Conservation (phyloP, 2,113 vertebrate genomes). For the Tyto alba region DNA sequence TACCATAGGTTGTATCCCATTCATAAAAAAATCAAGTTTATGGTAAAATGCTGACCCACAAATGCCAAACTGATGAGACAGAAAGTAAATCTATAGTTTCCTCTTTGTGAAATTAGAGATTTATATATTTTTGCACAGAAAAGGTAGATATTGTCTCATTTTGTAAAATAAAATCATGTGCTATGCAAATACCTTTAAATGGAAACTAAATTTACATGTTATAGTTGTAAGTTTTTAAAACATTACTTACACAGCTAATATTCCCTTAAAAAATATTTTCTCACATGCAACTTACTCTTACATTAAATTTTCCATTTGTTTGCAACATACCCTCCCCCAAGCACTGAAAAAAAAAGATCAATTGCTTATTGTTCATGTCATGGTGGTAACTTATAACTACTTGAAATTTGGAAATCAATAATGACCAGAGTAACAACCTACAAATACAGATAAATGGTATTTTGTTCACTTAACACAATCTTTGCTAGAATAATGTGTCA, state of each 20-base stretch:
- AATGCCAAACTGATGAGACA: not conserved
- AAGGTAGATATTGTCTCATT: not conserved
- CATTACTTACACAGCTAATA: not conserved
- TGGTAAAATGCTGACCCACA: not conserved
- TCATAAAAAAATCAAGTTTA: not conserved
- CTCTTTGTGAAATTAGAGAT: not conserved
- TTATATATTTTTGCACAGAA: not conserved
- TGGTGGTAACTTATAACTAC: not conserved
- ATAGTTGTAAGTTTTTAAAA: not conserved
- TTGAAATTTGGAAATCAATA: conserved; percentile 22
- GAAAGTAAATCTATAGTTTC: not conserved
- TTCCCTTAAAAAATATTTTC: not conserved
- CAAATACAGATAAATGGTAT: not conserved
- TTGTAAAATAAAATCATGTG: not conserved
- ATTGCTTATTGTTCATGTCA: not conserved
- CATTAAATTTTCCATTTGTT: not conserved
- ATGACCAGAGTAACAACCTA: not conserved
- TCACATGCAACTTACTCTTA: not conserved
- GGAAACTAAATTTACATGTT: not conserved
- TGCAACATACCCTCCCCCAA: not conserved
- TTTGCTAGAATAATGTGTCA: not conserved
- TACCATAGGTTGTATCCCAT: not conserved
- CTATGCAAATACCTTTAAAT: not conserved
- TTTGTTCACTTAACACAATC: not conserved
- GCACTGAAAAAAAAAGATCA: not conserved